Base-by-base conservation (phyloP, 2,113 vertebrate species). In the Apaloderma vittatum region DNA sequence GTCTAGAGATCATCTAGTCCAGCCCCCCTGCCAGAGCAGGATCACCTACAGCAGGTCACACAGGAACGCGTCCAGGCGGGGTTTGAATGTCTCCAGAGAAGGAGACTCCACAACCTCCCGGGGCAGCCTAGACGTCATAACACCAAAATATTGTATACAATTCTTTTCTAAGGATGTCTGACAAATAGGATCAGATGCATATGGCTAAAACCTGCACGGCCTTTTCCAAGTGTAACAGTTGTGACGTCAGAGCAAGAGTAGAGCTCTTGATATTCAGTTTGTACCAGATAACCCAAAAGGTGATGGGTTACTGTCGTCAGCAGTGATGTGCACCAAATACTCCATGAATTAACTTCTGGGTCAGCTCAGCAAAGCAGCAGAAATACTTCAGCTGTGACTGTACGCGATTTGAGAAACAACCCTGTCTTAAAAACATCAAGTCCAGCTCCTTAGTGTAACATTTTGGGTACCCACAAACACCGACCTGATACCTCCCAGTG, bases 341-440 rank as follows among this genome's bases (percentile, higher is more conserved):
- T 18, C 6, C 6, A 6, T 8, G n/a, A 49, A 84, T 71, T 66
- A 37, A 4, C n/a, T 73, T 62, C 37, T 91, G 43, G 32, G 17
- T 59, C 87, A 73, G 54, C 54, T 90, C 49, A 54, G 36, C 12
- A 24, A n/a, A 84, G 77, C 29, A 52, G 26, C 18, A 71, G 61
- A 70, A 82, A 22, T 3, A 16, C 59, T 48, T 26, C 37, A 2
- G 52, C 15, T 12, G 26, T 57, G 52, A 19, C 27, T 49, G 2
- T 3, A 46, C 3, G 3, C 0, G 7, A 7, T 0, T 37, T 11
- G 48, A 61, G 43, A 22, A 62, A n/a, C n/a, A 55, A 5, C 1
- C 2, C 12, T 30, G 14, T 48, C 29, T 8, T 27, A 16, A 46
- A 86, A 79, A 11, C 9, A 19, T 8, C 1, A 21, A 22, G 7